phyloP scores from a whole-genome alignment of 2,797 vertebrate species.

The Alca torda region DNA sequence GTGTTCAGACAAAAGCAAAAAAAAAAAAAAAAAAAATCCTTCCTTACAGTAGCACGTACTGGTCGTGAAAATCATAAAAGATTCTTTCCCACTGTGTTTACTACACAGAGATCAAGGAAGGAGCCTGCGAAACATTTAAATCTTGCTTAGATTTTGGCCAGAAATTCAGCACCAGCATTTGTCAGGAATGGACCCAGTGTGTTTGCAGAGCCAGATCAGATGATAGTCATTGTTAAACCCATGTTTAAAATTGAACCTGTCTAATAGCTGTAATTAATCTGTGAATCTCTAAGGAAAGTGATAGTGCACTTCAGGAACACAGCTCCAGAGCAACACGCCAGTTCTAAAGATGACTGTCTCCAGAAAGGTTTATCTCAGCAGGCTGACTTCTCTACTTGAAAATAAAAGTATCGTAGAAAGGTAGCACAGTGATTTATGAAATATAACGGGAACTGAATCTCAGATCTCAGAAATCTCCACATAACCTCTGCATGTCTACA shows the following conservation, averaged over 20 bases:
- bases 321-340: neutral
- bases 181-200: neutral
- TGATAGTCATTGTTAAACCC: neutral
- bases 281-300: neutral
- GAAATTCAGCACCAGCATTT: neutral
- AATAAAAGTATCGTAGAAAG: neutral
- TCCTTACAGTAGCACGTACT: conserved; percentile 23
- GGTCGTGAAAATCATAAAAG: conserved; percentile 47
- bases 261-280: neutral
- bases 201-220: neutral
- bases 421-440: neutral
- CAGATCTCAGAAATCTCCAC: conserved; percentile 36
- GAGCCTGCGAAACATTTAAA: neutral
- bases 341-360: neutral
- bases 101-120: conserved; percentile 46
- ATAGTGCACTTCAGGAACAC: neutral
- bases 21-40: neutral
- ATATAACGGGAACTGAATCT: neutral
- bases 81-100: conserved; percentile 53
- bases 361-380: neutral
- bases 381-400: neutral
- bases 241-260: neutral
- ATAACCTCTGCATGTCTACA: conserved; percentile 37
- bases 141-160: neutral
- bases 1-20: conserved; percentile 32